Evolutionary conservation across 2,888 invertebrate species (phyloP).

Genomic region (Stramonita haemastoma): DNA sequence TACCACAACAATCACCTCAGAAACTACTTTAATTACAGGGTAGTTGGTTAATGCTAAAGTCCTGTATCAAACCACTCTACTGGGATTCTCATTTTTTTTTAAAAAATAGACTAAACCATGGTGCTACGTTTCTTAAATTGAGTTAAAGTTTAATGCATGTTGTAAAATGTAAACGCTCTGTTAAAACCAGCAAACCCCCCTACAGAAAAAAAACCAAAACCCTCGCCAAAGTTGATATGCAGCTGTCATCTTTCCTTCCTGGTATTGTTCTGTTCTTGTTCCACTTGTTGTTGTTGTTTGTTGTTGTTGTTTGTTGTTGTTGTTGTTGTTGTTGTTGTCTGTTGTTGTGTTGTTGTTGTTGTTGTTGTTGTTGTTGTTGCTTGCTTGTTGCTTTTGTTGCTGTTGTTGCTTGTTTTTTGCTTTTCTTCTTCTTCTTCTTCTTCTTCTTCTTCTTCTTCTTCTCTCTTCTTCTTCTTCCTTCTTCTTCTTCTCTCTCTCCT

Average conservation of each 20-base stretch:
- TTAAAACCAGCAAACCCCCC: no score
- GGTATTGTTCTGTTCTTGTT: background rate
- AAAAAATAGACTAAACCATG: no score
- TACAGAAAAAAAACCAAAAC: no score
- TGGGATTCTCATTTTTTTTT: no score
- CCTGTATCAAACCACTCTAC: no score
- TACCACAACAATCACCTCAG: no score
- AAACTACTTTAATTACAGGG: no score
- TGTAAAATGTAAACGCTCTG: no score
- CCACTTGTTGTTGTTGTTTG: background rate
- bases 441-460: conserved; percentile 28
- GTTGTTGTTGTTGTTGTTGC: background rate
- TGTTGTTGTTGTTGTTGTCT: background rate
- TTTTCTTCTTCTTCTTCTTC: conserved; percentile 29
- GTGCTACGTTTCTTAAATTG: no score
- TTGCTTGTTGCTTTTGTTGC: background rate
- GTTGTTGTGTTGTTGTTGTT: background rate
- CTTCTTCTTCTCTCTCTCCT: background rate
- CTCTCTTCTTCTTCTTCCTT: background rate
- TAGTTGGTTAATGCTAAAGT: no score
- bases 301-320: background rate
- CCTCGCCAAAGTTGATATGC: no score
- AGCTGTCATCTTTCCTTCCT: background rate
- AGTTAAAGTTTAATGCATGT: no score
- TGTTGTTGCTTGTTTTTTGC: background rate